Percentiles rank a stretch among this genome's conserved stretches.
Conservation (phyloP, 2,797 vertebrate species). For the Sarcoramphus papa region DNA sequence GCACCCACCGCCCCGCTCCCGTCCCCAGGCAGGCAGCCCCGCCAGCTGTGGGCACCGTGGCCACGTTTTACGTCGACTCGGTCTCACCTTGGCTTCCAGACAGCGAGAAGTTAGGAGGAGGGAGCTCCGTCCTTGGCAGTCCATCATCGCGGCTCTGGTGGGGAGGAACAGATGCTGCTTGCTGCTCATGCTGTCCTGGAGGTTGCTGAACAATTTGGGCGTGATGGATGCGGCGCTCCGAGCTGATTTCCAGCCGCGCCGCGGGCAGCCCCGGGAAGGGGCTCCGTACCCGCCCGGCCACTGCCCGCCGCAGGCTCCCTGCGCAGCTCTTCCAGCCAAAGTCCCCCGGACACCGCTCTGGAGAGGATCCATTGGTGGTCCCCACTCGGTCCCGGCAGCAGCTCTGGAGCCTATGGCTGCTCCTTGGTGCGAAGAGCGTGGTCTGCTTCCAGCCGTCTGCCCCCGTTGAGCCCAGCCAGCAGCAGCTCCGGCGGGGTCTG, state of each 20-base stretch:
- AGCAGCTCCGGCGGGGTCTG: neutral
- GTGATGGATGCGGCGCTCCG: constrained; percentile 44
- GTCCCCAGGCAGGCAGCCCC: neutral
- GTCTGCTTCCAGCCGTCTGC: rapidly evolving
- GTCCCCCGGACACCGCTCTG: rapidly evolving
- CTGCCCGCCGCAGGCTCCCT: neutral
- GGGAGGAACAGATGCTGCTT: constrained; percentile 57
- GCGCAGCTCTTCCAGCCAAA: neutral
- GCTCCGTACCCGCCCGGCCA: neutral
- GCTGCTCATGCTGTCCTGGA: constrained; percentile 50
- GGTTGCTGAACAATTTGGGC: constrained; percentile 17
- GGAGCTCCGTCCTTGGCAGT: constrained; percentile 3
- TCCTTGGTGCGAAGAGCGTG: rapidly evolving
- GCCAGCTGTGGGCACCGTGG: neutral
- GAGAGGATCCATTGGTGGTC: rapidly evolving
- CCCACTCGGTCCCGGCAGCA: rapidly evolving
- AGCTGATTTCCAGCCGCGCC: neutral
- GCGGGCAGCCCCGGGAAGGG: neutral
- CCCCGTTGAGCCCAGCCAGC: rapidly evolving
- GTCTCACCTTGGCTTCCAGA: neutral
- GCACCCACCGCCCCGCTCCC: neutral
- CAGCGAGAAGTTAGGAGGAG: neutral
- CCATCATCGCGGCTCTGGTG: neutral
- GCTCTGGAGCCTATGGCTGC: neutral
- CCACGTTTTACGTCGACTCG: neutral